Evolutionary conservation across 2,797 vertebrate species (phyloP).

Genomic region (Characodon lateralis): DNA sequence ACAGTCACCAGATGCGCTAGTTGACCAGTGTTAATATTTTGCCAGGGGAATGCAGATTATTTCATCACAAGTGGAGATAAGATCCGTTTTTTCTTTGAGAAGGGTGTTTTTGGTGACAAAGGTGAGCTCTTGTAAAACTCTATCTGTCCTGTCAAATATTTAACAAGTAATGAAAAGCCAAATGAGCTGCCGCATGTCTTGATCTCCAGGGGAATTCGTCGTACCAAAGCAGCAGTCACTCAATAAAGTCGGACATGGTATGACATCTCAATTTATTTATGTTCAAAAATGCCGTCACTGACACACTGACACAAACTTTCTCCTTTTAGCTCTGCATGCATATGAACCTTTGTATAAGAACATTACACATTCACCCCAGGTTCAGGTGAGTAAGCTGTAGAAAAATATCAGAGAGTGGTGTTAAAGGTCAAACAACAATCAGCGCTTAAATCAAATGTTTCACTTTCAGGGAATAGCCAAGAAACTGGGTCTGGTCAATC

Average conservation of each 20-base stretch:
- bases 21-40: conserved; percentile 33
- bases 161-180: background rate
- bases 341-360: conserved; percentile 86
- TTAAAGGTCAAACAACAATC: conserved; percentile 9
- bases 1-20: background rate
- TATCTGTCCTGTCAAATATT: background rate
- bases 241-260: conserved; percentile 97
- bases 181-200: conserved; percentile 23
- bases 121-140: conserved; percentile 74
- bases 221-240: conserved; percentile 86
- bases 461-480: conserved; percentile 80
- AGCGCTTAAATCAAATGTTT: background rate
- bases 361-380: conserved; percentile 86
- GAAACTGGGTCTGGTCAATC: conserved; percentile 84
- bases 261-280: conserved; percentile 28
- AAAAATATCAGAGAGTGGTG: background rate
- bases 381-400: conserved; percentile 85
- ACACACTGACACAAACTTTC: background rate
- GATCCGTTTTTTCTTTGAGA: conserved; percentile 97
- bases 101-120: conserved; percentile 90
- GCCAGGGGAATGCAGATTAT: conserved; percentile 90
- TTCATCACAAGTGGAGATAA: conserved; percentile 96
- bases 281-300: background rate
- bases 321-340: conserved; percentile 87
- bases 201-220: conserved; percentile 85